These are phyloP conservation scores for Oenanthe melanoleuca DNA, from an alignment of 2,113 vertebrate species.

Conservation along the genomic window DNA sequence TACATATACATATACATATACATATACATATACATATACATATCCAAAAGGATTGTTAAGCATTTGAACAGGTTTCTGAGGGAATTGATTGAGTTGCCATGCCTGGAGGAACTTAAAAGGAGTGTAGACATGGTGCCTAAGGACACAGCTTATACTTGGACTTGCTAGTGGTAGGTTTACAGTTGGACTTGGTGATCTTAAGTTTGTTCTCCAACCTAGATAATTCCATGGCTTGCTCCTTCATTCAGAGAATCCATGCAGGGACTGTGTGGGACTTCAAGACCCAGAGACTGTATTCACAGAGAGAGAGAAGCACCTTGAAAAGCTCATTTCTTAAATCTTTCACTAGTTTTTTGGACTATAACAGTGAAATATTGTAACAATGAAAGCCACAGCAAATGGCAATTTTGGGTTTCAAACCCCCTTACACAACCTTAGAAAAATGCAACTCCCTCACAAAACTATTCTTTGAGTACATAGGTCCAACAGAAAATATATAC, in stretches of 20 bases:
- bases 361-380: background rate
- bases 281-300: background rate
- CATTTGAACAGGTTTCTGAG: background rate
- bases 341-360: background rate
- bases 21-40: no score
- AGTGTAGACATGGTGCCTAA: accelerated
- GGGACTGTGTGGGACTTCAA: background rate
- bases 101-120: background rate
- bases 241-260: background rate
- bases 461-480: background rate
- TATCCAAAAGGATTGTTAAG: background rate
- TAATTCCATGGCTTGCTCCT: background rate
- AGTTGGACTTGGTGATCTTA: background rate
- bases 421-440: background rate
- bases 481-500: background rate
- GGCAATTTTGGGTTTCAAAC: background rate
- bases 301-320: background rate
- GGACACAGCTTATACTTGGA: background rate
- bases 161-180: background rate
- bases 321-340: background rate
- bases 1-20: no score
- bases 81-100: background rate
- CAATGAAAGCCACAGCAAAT: background rate
- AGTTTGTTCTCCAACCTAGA: background rate
- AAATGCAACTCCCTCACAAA: background rate